A percentile compares a stretch with the other conserved stretches of the same genome.
Evolutionary conservation across 2,113 vertebrate species (phyloP).

Genomic region (Canis aureus): DNA sequence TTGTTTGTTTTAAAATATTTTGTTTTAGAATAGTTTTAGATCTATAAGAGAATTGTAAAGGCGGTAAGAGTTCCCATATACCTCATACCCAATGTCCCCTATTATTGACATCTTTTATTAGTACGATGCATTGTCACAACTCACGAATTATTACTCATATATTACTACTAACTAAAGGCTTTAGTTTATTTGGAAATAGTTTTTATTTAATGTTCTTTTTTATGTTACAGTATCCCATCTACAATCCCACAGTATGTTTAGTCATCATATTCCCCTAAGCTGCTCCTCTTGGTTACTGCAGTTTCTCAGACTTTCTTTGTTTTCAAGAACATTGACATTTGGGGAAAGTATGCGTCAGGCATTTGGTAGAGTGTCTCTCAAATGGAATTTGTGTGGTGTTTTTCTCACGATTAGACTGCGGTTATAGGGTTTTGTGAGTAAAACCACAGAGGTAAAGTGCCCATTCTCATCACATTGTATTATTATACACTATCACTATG

Average conservation of each 20-base stretch:
- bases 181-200: background rate
- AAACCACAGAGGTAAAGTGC: background rate
- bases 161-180: background rate
- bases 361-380: background rate
- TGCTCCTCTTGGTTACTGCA: background rate
- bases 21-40: background rate
- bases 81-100: background rate
- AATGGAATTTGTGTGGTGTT: background rate
- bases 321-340: slow-evolving; percentile 5
- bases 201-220: background rate
- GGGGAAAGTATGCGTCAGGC: background rate
- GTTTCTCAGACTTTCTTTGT: background rate
- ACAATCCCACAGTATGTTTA: background rate
- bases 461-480: background rate
- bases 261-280: background rate
- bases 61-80: background rate
- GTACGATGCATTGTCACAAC: background rate
- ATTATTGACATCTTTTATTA: background rate
- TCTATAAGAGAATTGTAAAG: background rate
- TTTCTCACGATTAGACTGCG: background rate
- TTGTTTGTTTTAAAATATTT: background rate
- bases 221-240: background rate
- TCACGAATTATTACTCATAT: background rate
- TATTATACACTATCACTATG: background rate
- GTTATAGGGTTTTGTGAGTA: background rate